phyloP scores from a whole-genome alignment of 1,140 invertebrate genomes.

The Coelopa frigida region DNA sequence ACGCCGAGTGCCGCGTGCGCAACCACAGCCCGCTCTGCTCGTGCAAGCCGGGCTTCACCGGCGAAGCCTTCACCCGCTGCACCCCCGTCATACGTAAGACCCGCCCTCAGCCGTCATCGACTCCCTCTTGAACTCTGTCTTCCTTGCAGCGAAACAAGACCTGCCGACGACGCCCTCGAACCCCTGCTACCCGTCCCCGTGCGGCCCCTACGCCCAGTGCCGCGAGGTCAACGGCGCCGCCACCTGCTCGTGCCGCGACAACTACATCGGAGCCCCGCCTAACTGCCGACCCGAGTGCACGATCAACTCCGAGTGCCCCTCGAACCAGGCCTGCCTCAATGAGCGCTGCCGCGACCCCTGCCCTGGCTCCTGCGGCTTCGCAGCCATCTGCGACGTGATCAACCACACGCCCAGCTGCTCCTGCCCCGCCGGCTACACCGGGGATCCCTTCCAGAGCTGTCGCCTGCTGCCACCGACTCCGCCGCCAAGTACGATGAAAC shows the following conservation, averaged over 20 bases:
- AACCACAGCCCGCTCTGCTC: conserved; percentile 78
- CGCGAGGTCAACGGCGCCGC: conserved; percentile 54
- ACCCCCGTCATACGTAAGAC: conserved; percentile 50
- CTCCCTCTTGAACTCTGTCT: background rate
- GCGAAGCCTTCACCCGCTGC: conserved; percentile 76
- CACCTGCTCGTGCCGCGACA: conserved; percentile 60
- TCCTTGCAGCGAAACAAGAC: conserved; percentile 11
- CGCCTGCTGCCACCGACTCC: conserved; percentile 45
- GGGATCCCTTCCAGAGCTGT: conserved; percentile 61
- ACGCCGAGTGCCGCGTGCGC: conserved; percentile 74
- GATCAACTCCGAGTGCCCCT: conserved; percentile 63
- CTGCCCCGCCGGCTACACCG: conserved; percentile 58
- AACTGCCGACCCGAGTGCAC: conserved; percentile 67
- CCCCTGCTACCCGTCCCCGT: conserved; percentile 66
- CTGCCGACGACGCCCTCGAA: conserved; percentile 50
- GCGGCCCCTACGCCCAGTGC: conserved; percentile 65
- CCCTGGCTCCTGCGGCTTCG: conserved; percentile 59
- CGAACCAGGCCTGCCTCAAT: conserved; percentile 59
- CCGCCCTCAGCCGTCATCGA: background rate
- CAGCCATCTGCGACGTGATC: conserved; percentile 57
- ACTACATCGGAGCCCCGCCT: conserved; percentile 61
- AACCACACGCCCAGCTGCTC: conserved; percentile 64
- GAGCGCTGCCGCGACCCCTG: conserved; percentile 66
- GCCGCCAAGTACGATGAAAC: conserved; percentile 37
- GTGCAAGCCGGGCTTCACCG: conserved; percentile 67